phyloP scores from a whole-genome alignment of 2,797 vertebrate species.

The Cichlasoma orientale region DNA sequence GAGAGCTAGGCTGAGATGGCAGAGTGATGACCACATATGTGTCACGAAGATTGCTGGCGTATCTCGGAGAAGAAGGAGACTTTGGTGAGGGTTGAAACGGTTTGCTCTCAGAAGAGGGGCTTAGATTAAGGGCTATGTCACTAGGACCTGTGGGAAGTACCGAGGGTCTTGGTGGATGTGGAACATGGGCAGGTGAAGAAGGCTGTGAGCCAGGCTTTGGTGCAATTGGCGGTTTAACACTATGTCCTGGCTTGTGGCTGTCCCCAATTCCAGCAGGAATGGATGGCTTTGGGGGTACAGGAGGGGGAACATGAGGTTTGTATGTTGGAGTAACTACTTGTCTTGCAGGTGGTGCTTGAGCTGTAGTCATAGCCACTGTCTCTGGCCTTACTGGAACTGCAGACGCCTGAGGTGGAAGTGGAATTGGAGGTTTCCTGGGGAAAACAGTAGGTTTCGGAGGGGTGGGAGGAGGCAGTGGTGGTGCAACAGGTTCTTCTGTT shows the following conservation, averaged over 20 bases:
- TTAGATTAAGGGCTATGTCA: conserved; percentile 89
- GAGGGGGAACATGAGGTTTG: conserved; percentile 89
- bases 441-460: conserved; percentile 90
- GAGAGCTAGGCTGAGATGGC: conserved; percentile 96
- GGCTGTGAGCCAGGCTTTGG: conserved; percentile 87
- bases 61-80: conserved; percentile 88
- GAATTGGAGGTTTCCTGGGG: conserved; percentile 86
- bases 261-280: conserved; percentile 90
- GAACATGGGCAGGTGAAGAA: conserved; percentile 74
- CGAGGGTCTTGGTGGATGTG: conserved; percentile 80
- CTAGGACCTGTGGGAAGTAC: conserved; percentile 77
- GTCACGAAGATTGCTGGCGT: conserved; percentile 88
- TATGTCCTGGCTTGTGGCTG: conserved; percentile 84
- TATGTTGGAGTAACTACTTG: conserved; percentile 73
- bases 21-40: conserved; percentile 98
- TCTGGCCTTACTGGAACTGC: conserved; percentile 62
- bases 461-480: conserved; percentile 88
- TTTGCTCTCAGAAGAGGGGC: conserved; percentile 87
- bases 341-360: conserved; percentile 66
- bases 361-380: conserved; percentile 62
- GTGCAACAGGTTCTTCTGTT: conserved; percentile 81
- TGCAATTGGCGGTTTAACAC: conserved; percentile 91
- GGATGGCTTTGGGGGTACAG: conserved; percentile 94
- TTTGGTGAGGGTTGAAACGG: conserved; percentile 88
- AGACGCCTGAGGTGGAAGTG: conserved; percentile 80